Percentiles rank a stretch among this genome's conserved stretches.
Conservation (phyloP, 2,113 vertebrate species). For the Oplegnathus fasciatus region DNA sequence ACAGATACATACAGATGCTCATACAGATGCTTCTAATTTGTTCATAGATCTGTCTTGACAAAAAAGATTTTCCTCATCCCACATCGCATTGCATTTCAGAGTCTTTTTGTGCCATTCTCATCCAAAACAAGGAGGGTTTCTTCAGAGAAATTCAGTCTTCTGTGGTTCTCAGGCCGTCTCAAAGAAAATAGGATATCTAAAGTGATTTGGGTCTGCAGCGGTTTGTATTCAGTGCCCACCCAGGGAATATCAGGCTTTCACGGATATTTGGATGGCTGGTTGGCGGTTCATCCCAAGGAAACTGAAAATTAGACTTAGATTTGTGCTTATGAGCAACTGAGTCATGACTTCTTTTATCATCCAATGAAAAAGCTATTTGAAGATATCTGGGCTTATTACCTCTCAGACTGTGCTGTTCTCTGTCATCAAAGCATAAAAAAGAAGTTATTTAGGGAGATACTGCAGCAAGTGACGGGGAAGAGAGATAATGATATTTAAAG, state of each 20-base stretch:
- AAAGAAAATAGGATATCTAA: neutral
- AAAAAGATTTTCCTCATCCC: neutral
- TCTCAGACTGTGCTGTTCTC: neutral
- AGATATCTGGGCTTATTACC: conserved; percentile 18
- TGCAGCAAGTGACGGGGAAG: neutral
- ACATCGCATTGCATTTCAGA: neutral
- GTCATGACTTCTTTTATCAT: conserved; percentile 29
- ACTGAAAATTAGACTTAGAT: conserved; percentile 25
- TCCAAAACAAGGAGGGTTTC: neutral
- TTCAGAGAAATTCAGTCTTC: neutral
- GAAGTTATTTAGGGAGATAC: conserved; percentile 1
- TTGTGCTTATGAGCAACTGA: conserved; percentile 20
- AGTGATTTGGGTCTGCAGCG: neutral
- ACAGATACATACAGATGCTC: too few relatives aligned
- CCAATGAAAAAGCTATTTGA: conserved; percentile 29
- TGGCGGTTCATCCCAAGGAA: neutral
- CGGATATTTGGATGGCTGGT: neutral
- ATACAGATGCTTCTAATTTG: neutral
- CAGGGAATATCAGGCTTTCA: neutral
- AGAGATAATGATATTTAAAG: neutral
- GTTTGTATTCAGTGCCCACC: neutral
- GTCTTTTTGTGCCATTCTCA: neutral
- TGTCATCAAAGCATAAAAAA: conserved; percentile 9
- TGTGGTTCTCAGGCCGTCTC: neutral
- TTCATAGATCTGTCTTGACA: neutral